A percentile compares a stretch with the other conserved stretches of the same genome.
These are phyloP conservation scores for Plutomurus gul DNA, from an alignment of 1,140 invertebrate species.

Conservation along the genomic window DNA sequence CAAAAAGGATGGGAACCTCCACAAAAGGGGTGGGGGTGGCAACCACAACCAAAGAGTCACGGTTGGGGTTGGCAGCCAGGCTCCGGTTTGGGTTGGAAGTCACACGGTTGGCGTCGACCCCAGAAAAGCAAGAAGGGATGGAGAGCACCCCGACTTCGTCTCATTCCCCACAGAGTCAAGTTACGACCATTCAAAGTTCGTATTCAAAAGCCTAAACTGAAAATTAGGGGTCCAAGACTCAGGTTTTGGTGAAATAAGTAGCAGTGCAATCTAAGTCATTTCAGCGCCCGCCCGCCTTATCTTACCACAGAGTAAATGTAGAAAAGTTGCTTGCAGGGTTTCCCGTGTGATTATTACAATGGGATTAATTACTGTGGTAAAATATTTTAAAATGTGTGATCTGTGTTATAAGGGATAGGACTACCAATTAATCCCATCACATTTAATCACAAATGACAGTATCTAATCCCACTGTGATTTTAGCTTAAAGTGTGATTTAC, in stretches of 20 bases:
- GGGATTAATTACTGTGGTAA: no score
- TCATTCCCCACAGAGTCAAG: constrained; percentile 7
- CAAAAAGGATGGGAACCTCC: background rate
- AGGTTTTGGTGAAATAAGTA: background rate
- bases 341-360: background rate
- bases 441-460: no score
- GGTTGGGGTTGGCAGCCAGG: constrained; percentile 10
- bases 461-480: no score
- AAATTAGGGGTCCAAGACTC: background rate
- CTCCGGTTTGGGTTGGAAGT: background rate
- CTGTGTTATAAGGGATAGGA: no score
- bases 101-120: background rate
- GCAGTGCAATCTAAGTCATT: constrained; percentile 29
- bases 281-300: background rate
- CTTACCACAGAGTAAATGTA: background rate
- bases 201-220: background rate
- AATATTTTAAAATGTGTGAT: no score
- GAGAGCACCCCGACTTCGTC: background rate
- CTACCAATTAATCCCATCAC: no score
- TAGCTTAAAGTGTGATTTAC: background rate
- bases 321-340: background rate
- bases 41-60: background rate
- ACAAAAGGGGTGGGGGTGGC: background rate
- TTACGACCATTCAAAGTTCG: background rate
- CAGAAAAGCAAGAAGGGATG: background rate